Base-by-base conservation (phyloP, 2,113 vertebrate species). In the Steatornis caripensis region DNA sequence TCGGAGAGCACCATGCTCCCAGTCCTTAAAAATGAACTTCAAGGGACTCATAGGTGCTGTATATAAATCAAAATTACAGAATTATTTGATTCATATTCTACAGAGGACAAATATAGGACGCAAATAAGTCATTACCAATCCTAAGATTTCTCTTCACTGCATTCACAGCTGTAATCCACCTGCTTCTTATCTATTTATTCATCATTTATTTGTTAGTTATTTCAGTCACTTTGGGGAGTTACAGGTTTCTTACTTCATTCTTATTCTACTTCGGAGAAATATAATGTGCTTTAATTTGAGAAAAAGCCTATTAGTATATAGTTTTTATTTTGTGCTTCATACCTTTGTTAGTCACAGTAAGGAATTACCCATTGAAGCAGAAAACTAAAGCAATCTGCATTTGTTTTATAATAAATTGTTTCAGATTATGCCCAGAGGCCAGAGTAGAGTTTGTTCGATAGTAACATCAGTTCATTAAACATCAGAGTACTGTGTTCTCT, bases 141-240 rank as follows among this genome's bases (percentile, higher is more conserved):
- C 58, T 85, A 93, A 84, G 49, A 91, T 88, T 96, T 91, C 89
- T 74, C 49, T 94, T 79, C 18, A 75, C 26, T 90, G 55, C 89
- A 84, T 96, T 94, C 90, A 93, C 64, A 94, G 58, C 65, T 94
- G 65, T 43, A 94, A 93, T 71, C 36, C 51, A 94, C 84, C 78
- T 71, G 58, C 82, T 84, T 92, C 72, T 84, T 84, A 82, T 80
- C 84, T 95, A 71, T 53, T 94, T 90, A 76, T 96, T 76, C 68
- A 96, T 96, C 92, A 97, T 96, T 96, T 97, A 90, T 93, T 19
- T 93, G 51, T 93, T 96, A 91, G 87, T 97, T 97, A 95, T 95
- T 97, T 95, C 92, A 90, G 55, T 84, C 69, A 93, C 39, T 75
- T 72, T 70, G 49, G 68, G 90, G 62, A 96, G 14, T 82, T 96